Evolutionary conservation across 2,113 vertebrate genomes (phyloP).

Genomic region (Sitta europaea): DNA sequence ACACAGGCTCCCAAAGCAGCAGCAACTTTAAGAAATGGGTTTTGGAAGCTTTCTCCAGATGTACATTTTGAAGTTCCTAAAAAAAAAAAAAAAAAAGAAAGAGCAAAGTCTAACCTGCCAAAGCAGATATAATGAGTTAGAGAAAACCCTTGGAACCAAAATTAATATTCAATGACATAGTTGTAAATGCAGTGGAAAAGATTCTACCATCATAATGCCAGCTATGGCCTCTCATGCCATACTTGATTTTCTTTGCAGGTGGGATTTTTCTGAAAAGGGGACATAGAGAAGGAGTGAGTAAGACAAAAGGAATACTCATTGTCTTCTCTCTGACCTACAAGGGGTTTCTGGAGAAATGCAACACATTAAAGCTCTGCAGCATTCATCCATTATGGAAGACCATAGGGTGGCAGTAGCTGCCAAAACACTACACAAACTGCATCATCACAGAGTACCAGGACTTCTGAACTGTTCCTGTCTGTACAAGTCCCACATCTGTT

Average conservation of each 20-base stretch:
- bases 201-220: background rate
- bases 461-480: background rate
- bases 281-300: background rate
- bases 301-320: background rate
- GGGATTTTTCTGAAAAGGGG: background rate
- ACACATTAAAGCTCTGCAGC: background rate
- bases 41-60: conserved; percentile 60
- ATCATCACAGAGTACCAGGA: background rate
- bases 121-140: background rate
- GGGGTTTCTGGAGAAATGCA: background rate
- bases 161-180: background rate
- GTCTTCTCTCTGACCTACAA: background rate
- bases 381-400: conserved; percentile 1
- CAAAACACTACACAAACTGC: background rate
- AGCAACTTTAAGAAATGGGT: conserved; percentile 23
- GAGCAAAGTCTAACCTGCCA: background rate
- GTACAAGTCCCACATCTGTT: background rate
- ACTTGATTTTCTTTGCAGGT: background rate
- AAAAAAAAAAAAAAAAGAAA: background rate
- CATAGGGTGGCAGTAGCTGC: conserved; percentile 38
- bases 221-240: background rate
- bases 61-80: background rate
- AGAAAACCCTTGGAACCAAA: background rate
- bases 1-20: conserved; percentile 9
- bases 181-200: background rate